A percentile compares a stretch with the other conserved stretches of the same genome.
Evolutionary conservation across 2,113 vertebrate genomes (phyloP).

Genomic region (zebrafish (Danio rerio)): DNA sequence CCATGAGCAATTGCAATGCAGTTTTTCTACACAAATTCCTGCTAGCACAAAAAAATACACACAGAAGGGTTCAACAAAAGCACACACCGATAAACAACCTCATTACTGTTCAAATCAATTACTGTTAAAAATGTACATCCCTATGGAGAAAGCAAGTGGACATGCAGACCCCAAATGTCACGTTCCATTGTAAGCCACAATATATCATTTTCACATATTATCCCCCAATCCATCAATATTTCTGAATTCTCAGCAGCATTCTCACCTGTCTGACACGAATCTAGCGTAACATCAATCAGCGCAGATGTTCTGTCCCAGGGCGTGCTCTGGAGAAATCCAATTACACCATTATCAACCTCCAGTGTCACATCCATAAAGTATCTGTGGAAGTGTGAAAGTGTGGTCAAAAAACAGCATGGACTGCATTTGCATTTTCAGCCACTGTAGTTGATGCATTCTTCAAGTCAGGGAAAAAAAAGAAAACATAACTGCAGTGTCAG

Average conservation of each 20-base stretch:
- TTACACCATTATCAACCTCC: slow-evolving; percentile 43
- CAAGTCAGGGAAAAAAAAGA: background rate
- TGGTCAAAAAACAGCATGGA: background rate
- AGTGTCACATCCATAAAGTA: slow-evolving; percentile 44
- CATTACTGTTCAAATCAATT: no score
- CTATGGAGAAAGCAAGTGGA: no score
- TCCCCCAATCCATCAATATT: background rate
- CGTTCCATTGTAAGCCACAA: background rate
- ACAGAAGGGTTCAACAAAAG: no score
- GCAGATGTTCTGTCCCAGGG: slow-evolving; percentile 12
- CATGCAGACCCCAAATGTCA: no score
- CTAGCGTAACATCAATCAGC: slow-evolving; percentile 38
- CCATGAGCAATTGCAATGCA: no score
- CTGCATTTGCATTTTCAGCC: slow-evolving; percentile 37
- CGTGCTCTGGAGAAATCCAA: slow-evolving; percentile 36
- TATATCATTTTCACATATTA: background rate
- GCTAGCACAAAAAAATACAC: no score
- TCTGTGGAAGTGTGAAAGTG: background rate
- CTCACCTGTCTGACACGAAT: slow-evolving; percentile 20
- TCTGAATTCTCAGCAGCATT: background rate
- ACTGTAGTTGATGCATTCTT: slow-evolving; percentile 18
- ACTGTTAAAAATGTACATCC: no score
- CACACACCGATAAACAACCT: no score
- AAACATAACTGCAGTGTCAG: slow-evolving; percentile 4
- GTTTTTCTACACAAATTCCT: no score